Base-by-base conservation (phyloP, 1,140 invertebrate genomes). In the Procambarus clarkii region DNA sequence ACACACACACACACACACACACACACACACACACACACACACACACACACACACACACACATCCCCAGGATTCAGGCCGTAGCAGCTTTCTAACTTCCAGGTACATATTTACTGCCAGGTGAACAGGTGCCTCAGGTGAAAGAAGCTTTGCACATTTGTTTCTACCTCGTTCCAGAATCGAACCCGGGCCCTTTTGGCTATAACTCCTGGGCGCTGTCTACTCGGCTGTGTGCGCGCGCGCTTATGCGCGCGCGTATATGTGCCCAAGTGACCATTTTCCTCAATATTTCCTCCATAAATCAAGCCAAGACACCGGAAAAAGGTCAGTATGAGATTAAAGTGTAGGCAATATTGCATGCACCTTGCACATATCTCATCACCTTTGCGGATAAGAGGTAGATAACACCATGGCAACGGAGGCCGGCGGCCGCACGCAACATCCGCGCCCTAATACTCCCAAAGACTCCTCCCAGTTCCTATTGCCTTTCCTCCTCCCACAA, bases 1-100 rank as follows among this genome's bases (percentile, higher is more conserved):
- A 82, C 80, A 82, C 46, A 82, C 24, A 82, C 80, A 82, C 48
- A 54, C 80, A 82, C 80, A 82, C 77, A 45, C 24, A 79, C 77
- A 79, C 3, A 79, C 34, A 79, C 77, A 44, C 77, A 79, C 77
- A 79, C 77, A 79, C 77, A 79, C 77, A 45, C 44, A 79, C 44
- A 79, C 13, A 79, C 77, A 79, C 7, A 45, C 77, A 78, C 24
- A 78, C n/a, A 78, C 34, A 48, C 24, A 78, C 13, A 78, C 2
- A 11, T 45, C 0, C 8, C 3, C 2, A 78, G 34, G 34, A 34
- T 34, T 0, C 34, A 34, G 34, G 34, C 34, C 34, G 34, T 34
- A 34, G 34, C 34, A 34, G 34, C 1, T 34, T 34, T 34, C 34
- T 34, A 34, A 34, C 34, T 34, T 34, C 34, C 34, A 34, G 34